Evolutionary conservation across 2,888 invertebrate species (phyloP).

Genomic region (Deilephila porcellus): DNA sequence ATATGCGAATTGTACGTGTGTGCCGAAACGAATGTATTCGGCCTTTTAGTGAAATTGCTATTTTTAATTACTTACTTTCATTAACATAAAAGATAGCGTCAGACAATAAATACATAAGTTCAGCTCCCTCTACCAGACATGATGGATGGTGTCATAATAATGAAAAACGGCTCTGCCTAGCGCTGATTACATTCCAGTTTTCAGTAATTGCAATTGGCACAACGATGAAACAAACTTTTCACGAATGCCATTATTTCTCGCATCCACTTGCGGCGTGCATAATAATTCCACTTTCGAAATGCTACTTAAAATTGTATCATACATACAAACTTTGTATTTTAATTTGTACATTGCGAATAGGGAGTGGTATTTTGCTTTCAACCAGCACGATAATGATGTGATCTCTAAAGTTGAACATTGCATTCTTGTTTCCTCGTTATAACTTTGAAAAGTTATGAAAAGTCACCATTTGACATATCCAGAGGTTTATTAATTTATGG

Average conservation of each 20-base stretch:
- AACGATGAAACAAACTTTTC: constrained; percentile 13
- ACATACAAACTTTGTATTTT: constrained; percentile 34
- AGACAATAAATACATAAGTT: constrained; percentile 13
- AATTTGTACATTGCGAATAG: neutral
- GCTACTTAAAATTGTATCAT: constrained; percentile 3
- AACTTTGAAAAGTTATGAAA: too few species aligned
- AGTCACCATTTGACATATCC: too few species aligned
- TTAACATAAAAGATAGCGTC: constrained; percentile 24
- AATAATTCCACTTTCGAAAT: constrained; percentile 17
- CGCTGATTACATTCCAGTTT: constrained; percentile 20
- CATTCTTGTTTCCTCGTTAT: too few species aligned
- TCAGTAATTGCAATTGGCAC: constrained; percentile 23
- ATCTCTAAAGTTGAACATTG: too few species aligned
- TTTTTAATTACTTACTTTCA: constrained; percentile 26
- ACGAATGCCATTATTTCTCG: constrained; percentile 14
- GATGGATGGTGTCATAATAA: constrained; percentile 26
- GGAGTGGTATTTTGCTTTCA: neutral
- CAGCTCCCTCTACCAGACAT: constrained; percentile 16
- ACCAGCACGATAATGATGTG: neutral
- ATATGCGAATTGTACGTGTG: neutral
- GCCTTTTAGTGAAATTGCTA: constrained; percentile 24
- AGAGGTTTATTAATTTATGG: too few species aligned
- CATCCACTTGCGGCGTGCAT: constrained; percentile 20
- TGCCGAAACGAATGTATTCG: neutral
- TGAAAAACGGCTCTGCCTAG: constrained; percentile 17